phyloP scores from a whole-genome alignment of 2,113 vertebrate species.

The Protomyctophum bolini region DNA sequence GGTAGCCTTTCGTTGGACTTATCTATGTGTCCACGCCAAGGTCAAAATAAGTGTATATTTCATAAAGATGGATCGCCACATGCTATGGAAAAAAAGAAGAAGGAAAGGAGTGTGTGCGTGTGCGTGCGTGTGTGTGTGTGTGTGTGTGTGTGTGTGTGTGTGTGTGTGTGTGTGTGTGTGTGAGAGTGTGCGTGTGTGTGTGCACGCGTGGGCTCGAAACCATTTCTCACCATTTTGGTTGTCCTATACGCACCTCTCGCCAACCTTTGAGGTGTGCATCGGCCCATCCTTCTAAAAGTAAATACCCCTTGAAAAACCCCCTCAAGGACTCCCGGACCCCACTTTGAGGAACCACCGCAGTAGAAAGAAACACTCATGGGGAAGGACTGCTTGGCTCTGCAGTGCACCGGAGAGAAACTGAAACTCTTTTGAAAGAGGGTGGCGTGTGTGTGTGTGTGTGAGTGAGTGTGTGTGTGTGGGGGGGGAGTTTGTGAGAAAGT shows the following conservation, averaged over 20 bases:
- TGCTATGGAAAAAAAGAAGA: too few species aligned
- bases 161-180: slow-evolving; percentile 6
- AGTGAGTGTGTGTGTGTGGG: background rate
- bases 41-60: slow-evolving; percentile 74
- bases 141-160: slow-evolving; percentile 26
- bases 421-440: background rate
- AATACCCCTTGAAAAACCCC: too few species aligned
- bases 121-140: background rate
- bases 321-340: too few species aligned
- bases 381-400: background rate
- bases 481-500: background rate
- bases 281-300: too few species aligned
- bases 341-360: too few species aligned
- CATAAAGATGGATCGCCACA: slow-evolving; percentile 72
- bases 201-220: too few species aligned
- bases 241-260: too few species aligned
- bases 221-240: too few species aligned
- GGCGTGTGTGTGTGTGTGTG: background rate
- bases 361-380: too few species aligned
- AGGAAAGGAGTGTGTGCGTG: slow-evolving; percentile 25
- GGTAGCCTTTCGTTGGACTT: slow-evolving; percentile 55
- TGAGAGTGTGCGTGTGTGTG: too few species aligned
- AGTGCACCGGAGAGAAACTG: background rate
- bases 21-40: slow-evolving; percentile 71
- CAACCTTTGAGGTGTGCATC: too few species aligned